Evolutionary conservation across 1,140 invertebrate species (phyloP), one percentile per base, ranked within the genome.

Genomic region (Carposina sasakii): DNA sequence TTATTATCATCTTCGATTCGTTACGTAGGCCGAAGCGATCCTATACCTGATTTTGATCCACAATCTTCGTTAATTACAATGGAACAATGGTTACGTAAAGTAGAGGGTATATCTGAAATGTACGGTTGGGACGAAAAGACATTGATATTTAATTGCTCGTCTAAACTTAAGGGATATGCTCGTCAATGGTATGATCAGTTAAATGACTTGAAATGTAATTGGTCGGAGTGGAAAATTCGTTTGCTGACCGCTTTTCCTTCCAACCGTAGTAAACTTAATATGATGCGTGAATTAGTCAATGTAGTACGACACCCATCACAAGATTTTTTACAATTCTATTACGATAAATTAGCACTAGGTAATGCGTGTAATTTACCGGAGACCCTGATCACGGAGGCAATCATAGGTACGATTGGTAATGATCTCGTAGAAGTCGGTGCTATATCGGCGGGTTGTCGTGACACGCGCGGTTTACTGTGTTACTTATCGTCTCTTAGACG

Each of bases 61-160:
- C 16, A 44, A 44, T 17, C 16, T 2, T 30, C 42, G 3, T 8
- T 44, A 17, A 20, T 31, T 31, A 44, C 42, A 10, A 44, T 44
- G 42, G 42, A 44, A 31, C 2, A 19, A 22, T 44, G 42, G 42
- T 19, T 44, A 10, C 42, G 42, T 12, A 44, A 30, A 16, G 28
- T 44, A 10, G 42, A 44, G 19, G 42, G 42, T 3, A 26, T 44
- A 16, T 17, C 24, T 26, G 13, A 17, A 17, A 44, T 44, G 42
- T 44, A 44, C 13, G 22, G 42, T 1, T 44, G 42, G 42, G 42
- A 44, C n/a, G 42, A 44, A 12, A 44, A 30, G 12, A 44, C 42
- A 5, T 20, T 44, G 10, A 20, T 31, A 19, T 44, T 20, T 30
- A 44, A 44, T 10, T 44, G 42, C 30, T 30, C 42, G 0, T 30